These are phyloP conservation scores for Celastrina argiolus DNA, from an alignment of 2,888 invertebrate genomes.

Conservation along the genomic window DNA sequence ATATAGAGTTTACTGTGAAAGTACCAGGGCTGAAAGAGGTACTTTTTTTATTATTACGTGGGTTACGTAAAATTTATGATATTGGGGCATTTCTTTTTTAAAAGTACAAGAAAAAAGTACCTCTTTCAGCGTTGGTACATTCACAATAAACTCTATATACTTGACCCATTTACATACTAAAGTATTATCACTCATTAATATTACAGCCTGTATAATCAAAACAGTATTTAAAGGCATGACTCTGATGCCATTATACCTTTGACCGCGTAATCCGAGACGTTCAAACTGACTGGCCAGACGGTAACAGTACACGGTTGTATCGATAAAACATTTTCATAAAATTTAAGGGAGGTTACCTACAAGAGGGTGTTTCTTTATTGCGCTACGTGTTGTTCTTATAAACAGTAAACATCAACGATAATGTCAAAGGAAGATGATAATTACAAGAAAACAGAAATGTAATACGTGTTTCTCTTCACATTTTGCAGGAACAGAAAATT, in stretches of 20 bases:
- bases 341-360: not conserved
- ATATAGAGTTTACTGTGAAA: too few species aligned
- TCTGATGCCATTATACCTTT: not conserved
- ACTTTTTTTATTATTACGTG: too few species aligned
- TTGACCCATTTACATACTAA: too few species aligned
- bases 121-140: too few species aligned
- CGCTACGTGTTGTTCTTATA: not conserved
- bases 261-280: not conserved
- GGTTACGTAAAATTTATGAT: too few species aligned
- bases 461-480: not conserved
- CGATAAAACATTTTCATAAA: not conserved
- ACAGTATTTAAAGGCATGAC: too few species aligned
- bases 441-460: not conserved
- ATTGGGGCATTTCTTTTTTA: too few species aligned
- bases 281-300: not conserved
- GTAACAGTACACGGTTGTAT: not conserved
- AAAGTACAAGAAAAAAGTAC: too few species aligned
- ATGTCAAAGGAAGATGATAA: not conserved
- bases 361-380: not conserved
- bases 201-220: too few species aligned
- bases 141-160: too few species aligned
- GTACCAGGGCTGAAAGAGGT: too few species aligned
- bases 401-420: slow-evolving; percentile 4
- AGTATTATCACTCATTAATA: too few species aligned
- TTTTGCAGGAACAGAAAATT: not conserved